Conservation (phyloP, 2,113 vertebrate species). For the Poeciliopsis occidentalis region DNA sequence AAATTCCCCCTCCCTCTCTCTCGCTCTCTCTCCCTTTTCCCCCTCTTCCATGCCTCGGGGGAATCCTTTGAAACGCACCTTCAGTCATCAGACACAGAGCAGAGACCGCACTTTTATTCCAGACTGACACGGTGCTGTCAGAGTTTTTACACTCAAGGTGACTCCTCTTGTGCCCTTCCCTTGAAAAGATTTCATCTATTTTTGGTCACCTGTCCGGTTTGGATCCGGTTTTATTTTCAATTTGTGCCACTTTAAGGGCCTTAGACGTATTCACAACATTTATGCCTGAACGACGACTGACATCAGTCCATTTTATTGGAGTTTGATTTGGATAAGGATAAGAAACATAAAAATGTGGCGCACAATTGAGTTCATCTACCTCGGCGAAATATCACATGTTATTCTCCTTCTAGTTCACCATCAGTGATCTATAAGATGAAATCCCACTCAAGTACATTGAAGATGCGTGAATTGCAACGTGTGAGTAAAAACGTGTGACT, state of each 20-base stretch:
- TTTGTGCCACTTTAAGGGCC: neutral
- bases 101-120: constrained; percentile 26
- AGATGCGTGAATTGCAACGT: neutral
- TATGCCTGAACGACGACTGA: neutral
- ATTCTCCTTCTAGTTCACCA: neutral
- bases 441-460: too few species aligned
- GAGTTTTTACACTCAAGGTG: constrained; percentile 45
- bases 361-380: too few species aligned
- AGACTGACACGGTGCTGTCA: constrained; percentile 22
- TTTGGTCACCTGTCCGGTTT: neutral
- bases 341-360: too few species aligned
- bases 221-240: neutral
- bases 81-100: constrained; percentile 45
- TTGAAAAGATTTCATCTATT: constrained; percentile 10
- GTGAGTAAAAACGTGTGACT: constrained; percentile 24
- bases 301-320: neutral
- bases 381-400: neutral
- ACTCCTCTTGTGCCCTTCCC: constrained; percentile 24
- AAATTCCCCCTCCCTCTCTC: neutral
- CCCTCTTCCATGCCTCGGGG: constrained; percentile 37
- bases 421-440: neutral
- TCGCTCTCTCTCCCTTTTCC: constrained; percentile 12
- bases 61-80: constrained; percentile 56
- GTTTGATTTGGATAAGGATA: neutral
- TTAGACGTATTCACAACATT: neutral